Evolutionary conservation across 2,888 invertebrate species (phyloP), one percentile per base, ranked within the genome.

Genomic region (Mimas tiliae): DNA sequence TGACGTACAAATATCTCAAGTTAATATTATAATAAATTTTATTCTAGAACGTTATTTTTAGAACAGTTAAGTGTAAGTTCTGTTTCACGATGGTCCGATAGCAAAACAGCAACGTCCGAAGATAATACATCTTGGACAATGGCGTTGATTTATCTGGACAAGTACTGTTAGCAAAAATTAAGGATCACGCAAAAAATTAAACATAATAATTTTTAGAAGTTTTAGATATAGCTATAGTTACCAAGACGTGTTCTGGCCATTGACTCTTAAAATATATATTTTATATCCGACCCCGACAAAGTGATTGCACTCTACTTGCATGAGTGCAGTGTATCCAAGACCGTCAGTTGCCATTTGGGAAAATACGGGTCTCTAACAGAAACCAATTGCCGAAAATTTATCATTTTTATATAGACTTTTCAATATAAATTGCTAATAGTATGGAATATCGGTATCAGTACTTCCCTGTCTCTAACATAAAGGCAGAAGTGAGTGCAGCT

Each of bases 161-260:
- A 62, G 70, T 71, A 76, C 76, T 71, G 73, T 74, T 72, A 74
- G 45, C 70, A 69, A 70, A 74, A 68, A 66, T 70, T 67, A 68
- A 72, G 66, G 66, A 64, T 12, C 34, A 21, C 16, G 21, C 38
- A 34, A 64, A 64, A 38, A 52, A 12, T 19, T 16, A 4, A 34
- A 11, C 19, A 19, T 50, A 9, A 50, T 9, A 9, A 52, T 34
- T 33, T 51, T 8, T 38, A 9, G 34, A 55, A 55, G n/a, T 16
- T 55, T n/a, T 8, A 11, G 16, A 19, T 16, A 19, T 58, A 42
- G 38, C 9, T 14, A 21, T 19, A 21, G 52, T 11, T 27, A 53
- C 27, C 14, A 53, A 53, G n/a, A 33, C 52, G 42, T 42, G 1
- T 27, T 11, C 42, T 58, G 58, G 58, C 8, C 58, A 42, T 58